Evolutionary conservation across 2,797 vertebrate genomes (phyloP), one percentile per base, ranked within the genome.

Genomic region (Catostomus latipinnis): DNA sequence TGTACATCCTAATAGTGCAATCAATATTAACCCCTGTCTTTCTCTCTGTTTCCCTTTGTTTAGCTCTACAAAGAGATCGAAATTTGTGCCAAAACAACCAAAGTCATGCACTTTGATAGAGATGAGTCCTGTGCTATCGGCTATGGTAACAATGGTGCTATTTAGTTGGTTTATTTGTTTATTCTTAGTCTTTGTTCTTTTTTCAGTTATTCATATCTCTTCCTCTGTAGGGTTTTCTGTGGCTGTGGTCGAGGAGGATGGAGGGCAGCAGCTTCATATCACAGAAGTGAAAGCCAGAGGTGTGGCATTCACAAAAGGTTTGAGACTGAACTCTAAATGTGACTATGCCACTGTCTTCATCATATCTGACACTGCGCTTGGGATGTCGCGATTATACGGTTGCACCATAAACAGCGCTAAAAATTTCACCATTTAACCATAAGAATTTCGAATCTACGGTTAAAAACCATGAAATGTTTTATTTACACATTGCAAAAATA

Each of bases 61-160:
- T 90, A 99, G 97, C 90, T 98, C 70, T 98, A 96, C 91, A 97
- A 97, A 93, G 98, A 98, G 92, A 97, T 99, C 72, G 96, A 98
- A 92, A 94, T 99, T 87, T 96, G 97, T 87, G 91, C 95, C 84
- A 99, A 96, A 92, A 91, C 90, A 34, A 96, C 93, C 66, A 95
- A 93, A 88, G 91, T 93, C 88, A 93, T 98, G 88, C 92, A 92
- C 74, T 95, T 99, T 79, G 95, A 97, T 91, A 96, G 95, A 90
- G 93, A 93, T 0, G 94, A 97, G 82, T 89, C 90, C 43, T 91
- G 89, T 66, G 87, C 92, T 62, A 90, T 96, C 18, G 96, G 94
- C 91, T 98, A 97, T 0, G 97, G 98, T 99, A 94, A 81, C 94
- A 87, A n/a, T 14, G 16, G 16, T 18, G 6, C 48, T 54, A 5